Percentiles rank a stretch among this genome's conserved stretches.
Conservation (phyloP, 2,797 vertebrate species). For the Alauda arvensis region DNA sequence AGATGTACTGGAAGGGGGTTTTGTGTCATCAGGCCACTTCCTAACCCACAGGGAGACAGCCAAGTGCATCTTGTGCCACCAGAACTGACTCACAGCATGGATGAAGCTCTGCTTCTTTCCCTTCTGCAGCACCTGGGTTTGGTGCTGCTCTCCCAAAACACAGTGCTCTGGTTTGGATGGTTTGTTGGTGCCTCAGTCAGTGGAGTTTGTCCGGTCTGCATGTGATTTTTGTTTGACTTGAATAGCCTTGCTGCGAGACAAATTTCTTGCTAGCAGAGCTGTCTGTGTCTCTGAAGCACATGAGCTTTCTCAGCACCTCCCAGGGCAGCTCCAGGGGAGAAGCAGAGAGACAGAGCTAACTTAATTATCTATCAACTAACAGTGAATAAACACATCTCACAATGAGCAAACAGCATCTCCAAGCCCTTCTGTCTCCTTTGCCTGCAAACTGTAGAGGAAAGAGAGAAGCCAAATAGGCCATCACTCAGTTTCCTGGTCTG, state of each 20-base stretch:
- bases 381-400: neutral
- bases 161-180: neutral
- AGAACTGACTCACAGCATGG: neutral
- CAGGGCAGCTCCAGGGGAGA: neutral
- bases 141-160: neutral
- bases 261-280: slow-evolving; percentile 5
- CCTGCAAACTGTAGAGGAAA: neutral
- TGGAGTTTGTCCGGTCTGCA: neutral
- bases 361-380: slow-evolving; percentile 2
- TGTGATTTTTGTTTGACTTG: neutral
- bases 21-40: neutral
- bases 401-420: neutral
- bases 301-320: neutral
- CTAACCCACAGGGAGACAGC: neutral
- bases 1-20: neutral
- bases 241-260: neutral
- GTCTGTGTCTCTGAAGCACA: neutral
- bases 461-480: neutral
- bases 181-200: neutral
- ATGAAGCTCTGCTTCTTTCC: neutral
- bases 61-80: neutral
- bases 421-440: neutral
- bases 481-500: neutral
- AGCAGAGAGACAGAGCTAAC: neutral
- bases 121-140: rapidly evolving